Percentiles rank a stretch among this genome's conserved stretches.
Evolutionary conservation across 2,797 vertebrate genomes (phyloP).

Genomic region (Pseudotriccus pelzelni): DNA sequence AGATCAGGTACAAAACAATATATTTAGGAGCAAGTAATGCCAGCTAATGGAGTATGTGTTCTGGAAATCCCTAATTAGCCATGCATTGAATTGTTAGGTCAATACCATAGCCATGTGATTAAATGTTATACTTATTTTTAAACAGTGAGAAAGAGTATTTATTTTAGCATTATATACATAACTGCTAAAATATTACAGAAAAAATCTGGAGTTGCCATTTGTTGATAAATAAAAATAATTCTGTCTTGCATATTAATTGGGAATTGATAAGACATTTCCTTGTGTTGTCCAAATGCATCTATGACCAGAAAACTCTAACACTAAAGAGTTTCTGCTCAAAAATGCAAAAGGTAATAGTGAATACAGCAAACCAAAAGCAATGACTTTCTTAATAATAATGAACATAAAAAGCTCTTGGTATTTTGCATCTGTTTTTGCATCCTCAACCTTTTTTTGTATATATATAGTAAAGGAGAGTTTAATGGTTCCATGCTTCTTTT

Average conservation of each 20-base stretch:
- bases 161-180: neutral
- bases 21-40: neutral
- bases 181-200: neutral
- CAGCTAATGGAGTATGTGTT: neutral
- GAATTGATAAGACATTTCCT: neutral
- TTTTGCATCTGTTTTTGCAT: neutral
- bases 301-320: neutral
- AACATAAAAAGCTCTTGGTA: fast-evolving
- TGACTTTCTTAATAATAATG: neutral
- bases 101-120: neutral
- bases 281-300: neutral
- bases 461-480: neutral
- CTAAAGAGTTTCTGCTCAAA: neutral
- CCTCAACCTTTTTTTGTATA: neutral
- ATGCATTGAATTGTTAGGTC: neutral
- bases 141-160: neutral
- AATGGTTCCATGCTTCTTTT: neutral
- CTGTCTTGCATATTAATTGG: neutral
- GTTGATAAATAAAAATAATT: neutral
- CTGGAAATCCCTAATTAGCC: neutral
- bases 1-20: neutral
- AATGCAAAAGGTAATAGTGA: neutral
- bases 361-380: neutral
- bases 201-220: neutral
- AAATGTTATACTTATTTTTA: neutral